Evolutionary conservation across 1,140 invertebrate species (phyloP).

Genomic region (Hylaeus volcanicus): DNA sequence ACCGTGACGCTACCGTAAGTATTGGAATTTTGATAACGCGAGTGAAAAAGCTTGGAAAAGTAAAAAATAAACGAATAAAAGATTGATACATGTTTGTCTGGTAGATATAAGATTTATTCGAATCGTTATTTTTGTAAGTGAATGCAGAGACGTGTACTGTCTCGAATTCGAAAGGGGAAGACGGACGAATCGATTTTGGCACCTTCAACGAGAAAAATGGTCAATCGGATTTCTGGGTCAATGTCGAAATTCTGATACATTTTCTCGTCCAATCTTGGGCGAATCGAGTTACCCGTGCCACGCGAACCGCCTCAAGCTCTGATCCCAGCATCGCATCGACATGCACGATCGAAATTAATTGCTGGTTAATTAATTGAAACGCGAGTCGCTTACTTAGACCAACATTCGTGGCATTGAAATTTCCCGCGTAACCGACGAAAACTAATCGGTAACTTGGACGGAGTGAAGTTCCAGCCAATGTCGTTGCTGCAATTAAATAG

Average conservation of each 20-base stretch:
- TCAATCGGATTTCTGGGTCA: background rate
- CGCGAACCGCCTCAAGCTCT: background rate
- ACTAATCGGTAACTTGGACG: slow-evolving; percentile 24
- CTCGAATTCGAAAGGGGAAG: too few relatives aligned
- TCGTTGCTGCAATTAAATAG: slow-evolving; percentile 47
- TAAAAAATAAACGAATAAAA: too few relatives aligned
- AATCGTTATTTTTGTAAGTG: too few relatives aligned
- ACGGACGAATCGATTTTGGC: too few relatives aligned
- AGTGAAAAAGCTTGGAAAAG: background rate
- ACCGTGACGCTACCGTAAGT: background rate
- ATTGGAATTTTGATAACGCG: background rate
- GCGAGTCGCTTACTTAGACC: too few relatives aligned
- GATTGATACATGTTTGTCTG: too few relatives aligned
- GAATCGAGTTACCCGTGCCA: background rate
- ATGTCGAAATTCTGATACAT: background rate
- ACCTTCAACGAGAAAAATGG: background rate
- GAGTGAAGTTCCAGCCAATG: slow-evolving; percentile 15
- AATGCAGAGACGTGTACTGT: too few relatives aligned
- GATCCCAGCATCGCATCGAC: background rate
- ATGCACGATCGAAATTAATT: background rate
- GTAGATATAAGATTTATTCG: too few relatives aligned
- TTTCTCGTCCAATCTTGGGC: background rate
- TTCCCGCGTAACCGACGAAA: slow-evolving; percentile 7
- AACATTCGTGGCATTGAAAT: slow-evolving; percentile 6
- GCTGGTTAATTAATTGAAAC: slow-evolving; percentile 11